A percentile compares a stretch with the other conserved stretches of the same genome.
Evolutionary conservation across 2,113 vertebrate genomes (phyloP).

Genomic region (Orientallactaga bullata): DNA sequence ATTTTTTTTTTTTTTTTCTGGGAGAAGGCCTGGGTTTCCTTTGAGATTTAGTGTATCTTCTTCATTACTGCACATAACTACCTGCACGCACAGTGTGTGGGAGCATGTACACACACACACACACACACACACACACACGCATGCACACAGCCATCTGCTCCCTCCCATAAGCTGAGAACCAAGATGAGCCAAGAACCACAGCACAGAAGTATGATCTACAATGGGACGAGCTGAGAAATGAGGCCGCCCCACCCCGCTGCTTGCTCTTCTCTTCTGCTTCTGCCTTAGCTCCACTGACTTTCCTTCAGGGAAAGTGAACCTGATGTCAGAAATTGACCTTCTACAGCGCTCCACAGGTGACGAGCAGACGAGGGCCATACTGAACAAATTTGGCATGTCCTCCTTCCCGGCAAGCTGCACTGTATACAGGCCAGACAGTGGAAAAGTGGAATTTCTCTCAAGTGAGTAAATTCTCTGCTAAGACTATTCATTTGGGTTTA

Average conservation of each 20-base stretch:
- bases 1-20: slow-evolving; percentile 10
- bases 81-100: neutral
- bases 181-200: neutral
- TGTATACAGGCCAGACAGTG: neutral
- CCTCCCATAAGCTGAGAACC: neutral
- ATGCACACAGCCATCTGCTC: accelerated
- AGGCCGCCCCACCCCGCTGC: accelerated
- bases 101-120: too few relatives aligned
- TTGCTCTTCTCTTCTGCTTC: neutral
- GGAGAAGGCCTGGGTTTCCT: neutral
- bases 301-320: neutral
- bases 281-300: neutral
- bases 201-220: neutral
- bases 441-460: neutral
- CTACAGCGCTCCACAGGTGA: neutral
- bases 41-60: neutral
- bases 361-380: neutral
- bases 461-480: neutral
- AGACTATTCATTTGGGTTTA: neutral
- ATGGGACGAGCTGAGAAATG: accelerated
- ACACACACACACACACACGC: too few relatives aligned
- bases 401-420: neutral
- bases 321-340: neutral
- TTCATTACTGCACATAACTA: neutral
- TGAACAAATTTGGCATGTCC: neutral